These are phyloP conservation scores for Dioctria linearis DNA, from an alignment of 2,888 invertebrate genomes.

Conservation along the genomic window DNA sequence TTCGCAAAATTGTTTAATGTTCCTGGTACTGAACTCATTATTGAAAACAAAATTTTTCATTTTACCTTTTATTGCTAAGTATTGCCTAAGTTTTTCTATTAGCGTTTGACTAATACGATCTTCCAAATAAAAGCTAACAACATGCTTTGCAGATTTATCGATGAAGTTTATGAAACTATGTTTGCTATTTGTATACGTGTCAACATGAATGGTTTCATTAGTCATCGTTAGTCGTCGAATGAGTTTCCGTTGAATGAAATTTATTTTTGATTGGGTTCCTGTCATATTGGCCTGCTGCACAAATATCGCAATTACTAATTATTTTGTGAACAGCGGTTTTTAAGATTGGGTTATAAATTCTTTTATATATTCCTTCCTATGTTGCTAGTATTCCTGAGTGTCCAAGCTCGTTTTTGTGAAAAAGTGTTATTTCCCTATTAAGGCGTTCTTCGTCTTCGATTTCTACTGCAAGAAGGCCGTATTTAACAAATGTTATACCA, in stretches of 20 bases:
- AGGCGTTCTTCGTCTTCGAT: too few relatives aligned
- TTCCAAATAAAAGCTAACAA: conserved; percentile 22
- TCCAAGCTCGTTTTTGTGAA: too few relatives aligned
- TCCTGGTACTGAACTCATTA: too few relatives aligned
- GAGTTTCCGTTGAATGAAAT: conserved; percentile 46
- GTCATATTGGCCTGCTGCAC: conserved; percentile 32
- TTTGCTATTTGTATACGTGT: conserved; percentile 32
- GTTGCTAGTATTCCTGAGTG: too few relatives aligned
- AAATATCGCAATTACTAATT: conserved; percentile 37
- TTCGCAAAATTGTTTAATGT: too few relatives aligned
- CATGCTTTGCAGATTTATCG: conserved; percentile 35
- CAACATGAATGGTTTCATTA: conserved; percentile 47
- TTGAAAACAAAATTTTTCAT: too few relatives aligned
- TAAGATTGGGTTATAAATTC: neutral
- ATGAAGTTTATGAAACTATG: conserved; percentile 49
- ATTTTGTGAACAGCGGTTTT: conserved; percentile 9
- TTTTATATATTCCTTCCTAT: too few relatives aligned
- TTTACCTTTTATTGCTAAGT: too few relatives aligned
- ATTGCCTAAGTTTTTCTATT: conserved; percentile 38
- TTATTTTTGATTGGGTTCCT: conserved; percentile 46
- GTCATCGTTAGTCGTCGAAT: neutral
- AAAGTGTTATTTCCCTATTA: too few relatives aligned
- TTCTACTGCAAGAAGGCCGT: too few relatives aligned
- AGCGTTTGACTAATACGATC: conserved; percentile 31
- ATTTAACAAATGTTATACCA: too few relatives aligned